These are phyloP conservation scores for Pitangus sulphuratus DNA, from an alignment of 2,797 vertebrate genomes.

Conservation along the genomic window DNA sequence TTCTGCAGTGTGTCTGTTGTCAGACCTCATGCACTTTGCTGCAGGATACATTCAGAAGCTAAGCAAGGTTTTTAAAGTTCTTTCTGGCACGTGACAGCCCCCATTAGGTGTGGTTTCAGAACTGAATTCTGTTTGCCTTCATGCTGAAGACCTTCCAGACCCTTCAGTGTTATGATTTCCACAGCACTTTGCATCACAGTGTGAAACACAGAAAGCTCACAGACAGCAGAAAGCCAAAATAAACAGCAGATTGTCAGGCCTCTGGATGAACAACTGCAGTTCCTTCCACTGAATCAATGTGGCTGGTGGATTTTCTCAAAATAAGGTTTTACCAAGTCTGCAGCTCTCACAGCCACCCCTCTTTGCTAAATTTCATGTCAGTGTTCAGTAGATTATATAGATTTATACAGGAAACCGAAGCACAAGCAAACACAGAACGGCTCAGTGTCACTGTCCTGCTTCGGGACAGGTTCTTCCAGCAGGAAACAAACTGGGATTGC, in stretches of 20 bases:
- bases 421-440: not conserved
- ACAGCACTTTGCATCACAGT: fast-evolving
- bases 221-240: not conserved
- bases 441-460: not conserved
- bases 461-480: not conserved
- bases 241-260: not conserved
- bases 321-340: not conserved
- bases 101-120: not conserved
- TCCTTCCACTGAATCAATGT: not conserved
- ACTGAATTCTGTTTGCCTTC: not conserved
- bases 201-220: not conserved
- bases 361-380: not conserved
- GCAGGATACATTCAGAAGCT: not conserved
- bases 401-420: not conserved
- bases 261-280: not conserved
- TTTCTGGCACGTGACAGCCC: not conserved
- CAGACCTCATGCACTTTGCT: not conserved
- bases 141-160: not conserved
- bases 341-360: not conserved
- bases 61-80: not conserved
- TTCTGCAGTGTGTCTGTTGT: not conserved
- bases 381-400: fast-evolving
- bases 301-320: not conserved
- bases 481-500: not conserved
- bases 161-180: not conserved